Base-by-base conservation (phyloP, 2,113 vertebrate species). In the Rhinopomastus cyanomelas region DNA sequence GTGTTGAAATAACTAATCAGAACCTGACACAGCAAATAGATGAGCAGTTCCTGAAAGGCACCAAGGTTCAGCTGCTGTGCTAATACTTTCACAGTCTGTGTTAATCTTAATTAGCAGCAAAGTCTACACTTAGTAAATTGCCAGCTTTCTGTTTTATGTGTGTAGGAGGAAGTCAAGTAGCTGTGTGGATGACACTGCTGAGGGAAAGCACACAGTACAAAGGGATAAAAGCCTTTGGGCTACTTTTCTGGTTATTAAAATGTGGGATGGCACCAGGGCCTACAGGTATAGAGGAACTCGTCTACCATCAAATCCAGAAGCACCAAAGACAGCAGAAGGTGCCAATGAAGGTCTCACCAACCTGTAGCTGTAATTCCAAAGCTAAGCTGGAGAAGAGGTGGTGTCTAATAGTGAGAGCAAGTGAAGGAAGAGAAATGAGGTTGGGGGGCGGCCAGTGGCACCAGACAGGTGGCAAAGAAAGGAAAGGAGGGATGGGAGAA, bases 31-130 rank as follows among this genome's bases (percentile, higher is more conserved):
- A 72, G 81, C 57, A 86, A 86, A 78, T 11, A 88, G 69, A 52
- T 49, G 79, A 86, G 69, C 21, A 60, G 30, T 67, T 90, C 53
- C 51, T 81, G 53, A 77, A 85, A 80, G 59, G 52, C 66, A 74
- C 61, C 56, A 26, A 65, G 53, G 77, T 78, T 84, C 74, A 88
- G 49, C 25, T 86, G 60, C 83, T 86, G 77, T 80, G 48, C 32
- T 85, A 86, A 89, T 60, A 85, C 29, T 67, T 85, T 81, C 76
- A 66, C 65, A 71, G 66, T 61, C 71, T 81, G 13, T 57, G 72
- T 88, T 93, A 71, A 71, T 88, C 85, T 84, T 81, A 69, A 62
- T 93, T 82, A 90, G 49, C 36, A 77, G 79, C 80, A 87, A 80
- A 90, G 81, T 36, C 89, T 64, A 12, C 20, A 56, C 66, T 64